These are phyloP conservation scores for Prostheceraeus crozeri DNA, from an alignment of 2,888 invertebrate species.

Conservation along the genomic window DNA sequence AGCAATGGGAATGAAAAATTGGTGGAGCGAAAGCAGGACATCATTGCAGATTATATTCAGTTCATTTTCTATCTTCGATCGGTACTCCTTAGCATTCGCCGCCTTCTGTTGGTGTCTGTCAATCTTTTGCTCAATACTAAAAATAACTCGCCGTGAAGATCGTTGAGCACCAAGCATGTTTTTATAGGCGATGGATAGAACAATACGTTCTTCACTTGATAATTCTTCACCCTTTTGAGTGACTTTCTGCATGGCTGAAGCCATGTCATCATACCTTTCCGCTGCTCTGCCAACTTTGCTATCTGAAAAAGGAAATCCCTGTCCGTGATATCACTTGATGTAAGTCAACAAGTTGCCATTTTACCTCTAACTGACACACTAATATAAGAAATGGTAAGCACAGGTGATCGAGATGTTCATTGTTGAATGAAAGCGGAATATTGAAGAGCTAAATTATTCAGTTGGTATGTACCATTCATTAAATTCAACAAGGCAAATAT, in stretches of 20 bases:
- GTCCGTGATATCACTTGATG: slow-evolving; percentile 61
- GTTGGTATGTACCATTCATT: too few relatives aligned
- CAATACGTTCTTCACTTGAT: slow-evolving; percentile 93
- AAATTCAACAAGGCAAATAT: too few relatives aligned
- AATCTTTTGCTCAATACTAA: slow-evolving; percentile 78
- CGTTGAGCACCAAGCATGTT: slow-evolving; percentile 95
- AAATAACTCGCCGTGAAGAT: slow-evolving; percentile 96
- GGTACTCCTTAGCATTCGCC: slow-evolving; percentile 98
- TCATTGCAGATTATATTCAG: slow-evolving; percentile 97
- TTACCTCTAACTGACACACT: too few relatives aligned
- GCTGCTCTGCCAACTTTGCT: slow-evolving; percentile 99
- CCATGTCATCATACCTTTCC: slow-evolving; percentile 95
- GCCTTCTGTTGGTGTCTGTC: slow-evolving; percentile 83
- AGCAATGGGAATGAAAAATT: too few relatives aligned
- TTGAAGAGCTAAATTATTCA: too few relatives aligned
- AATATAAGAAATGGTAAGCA: too few relatives aligned
- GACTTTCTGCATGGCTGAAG: slow-evolving; percentile 92
- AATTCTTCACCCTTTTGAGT: slow-evolving; percentile 90
- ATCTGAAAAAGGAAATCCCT: slow-evolving; percentile 96
- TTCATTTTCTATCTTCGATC: slow-evolving; percentile 98
- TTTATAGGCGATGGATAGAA: slow-evolving; percentile 96
- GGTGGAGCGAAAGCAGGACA: slow-evolving; percentile 82
- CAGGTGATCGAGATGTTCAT: too few relatives aligned
- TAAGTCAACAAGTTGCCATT: too few relatives aligned
- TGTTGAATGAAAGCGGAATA: too few relatives aligned